These are phyloP conservation scores for Chlorops oryzae DNA, from an alignment of 1,140 invertebrate species.

Conservation along the genomic window DNA sequence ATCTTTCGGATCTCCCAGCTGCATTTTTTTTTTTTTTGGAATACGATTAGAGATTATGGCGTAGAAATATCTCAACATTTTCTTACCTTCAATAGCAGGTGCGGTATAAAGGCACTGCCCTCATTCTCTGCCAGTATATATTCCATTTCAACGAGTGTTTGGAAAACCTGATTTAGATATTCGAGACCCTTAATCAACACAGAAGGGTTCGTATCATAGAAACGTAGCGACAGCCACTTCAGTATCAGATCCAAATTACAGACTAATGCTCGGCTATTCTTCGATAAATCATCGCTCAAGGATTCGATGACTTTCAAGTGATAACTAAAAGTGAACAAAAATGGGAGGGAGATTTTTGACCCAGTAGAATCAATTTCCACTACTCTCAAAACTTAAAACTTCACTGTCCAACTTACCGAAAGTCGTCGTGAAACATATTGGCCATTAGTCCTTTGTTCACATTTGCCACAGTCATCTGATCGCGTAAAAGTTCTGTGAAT, in stretches of 20 bases:
- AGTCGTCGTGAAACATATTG: conserved; percentile 93
- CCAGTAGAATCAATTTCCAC: too few relatives aligned
- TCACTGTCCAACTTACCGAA: conserved; percentile 51
- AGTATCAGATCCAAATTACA: conserved; percentile 91
- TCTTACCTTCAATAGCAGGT: conserved; percentile 79
- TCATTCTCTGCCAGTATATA: conserved; percentile 88
- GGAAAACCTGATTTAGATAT: conserved; percentile 80
- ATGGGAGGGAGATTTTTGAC: too few relatives aligned
- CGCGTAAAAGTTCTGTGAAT: conserved; percentile 85
- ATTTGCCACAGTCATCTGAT: conserved; percentile 83
- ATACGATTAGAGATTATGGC: too few relatives aligned
- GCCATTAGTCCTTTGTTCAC: conserved; percentile 79
- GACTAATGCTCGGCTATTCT: conserved; percentile 70
- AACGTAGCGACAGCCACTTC: conserved; percentile 92
- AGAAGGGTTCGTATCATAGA: conserved; percentile 97
- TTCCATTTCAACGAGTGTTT: conserved; percentile 67
- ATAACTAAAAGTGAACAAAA: conserved; percentile 47
- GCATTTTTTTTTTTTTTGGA: too few relatives aligned
- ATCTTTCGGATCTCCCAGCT: conserved; percentile 96
- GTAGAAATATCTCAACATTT: too few relatives aligned
- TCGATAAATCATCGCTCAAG: conserved; percentile 74
- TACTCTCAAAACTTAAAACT: too few relatives aligned
- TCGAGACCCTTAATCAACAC: conserved; percentile 92
- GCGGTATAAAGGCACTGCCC: conserved; percentile 89
- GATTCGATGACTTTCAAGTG: conserved; percentile 94